Evolutionary conservation across 2,113 vertebrate species (phyloP), one percentile per base, ranked within the genome.

Genomic region (Phrynosoma platyrhinos): DNA sequence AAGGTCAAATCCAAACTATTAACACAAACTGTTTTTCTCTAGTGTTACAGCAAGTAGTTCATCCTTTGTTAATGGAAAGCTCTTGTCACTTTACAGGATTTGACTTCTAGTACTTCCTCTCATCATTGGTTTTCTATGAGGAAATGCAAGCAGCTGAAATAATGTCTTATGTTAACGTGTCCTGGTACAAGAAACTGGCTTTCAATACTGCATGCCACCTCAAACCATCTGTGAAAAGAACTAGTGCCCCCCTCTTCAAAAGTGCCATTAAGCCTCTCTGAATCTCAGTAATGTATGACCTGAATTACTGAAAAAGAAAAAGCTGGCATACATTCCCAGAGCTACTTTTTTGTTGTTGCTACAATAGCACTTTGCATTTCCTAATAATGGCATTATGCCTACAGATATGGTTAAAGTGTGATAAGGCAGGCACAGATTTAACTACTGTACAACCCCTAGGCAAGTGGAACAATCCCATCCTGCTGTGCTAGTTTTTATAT

Each of bases 331-430:
- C 30, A n/a, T 68, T 88, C 75, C 52, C 68, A 71, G 36, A 68
- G 74, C 79, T 55, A 21, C 58, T 84, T 82, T 68, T 13, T 0
- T 83, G 32, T 36, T 82, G 32, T 1, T 94, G 47, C 64, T 14
- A 8, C 27, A 90, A 58, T 88, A 81, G 72, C 47, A 79, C 72
- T 40, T 85, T 79, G 72, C 42, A 89, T 16, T 91, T 62, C 83
- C n/a, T 86, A 58, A 4, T 20, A 0, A 8, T 1, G 0, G 0
- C n/a, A 74, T 64, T 13, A 69, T 36, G 62, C 25, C 62, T 79
- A 52, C 52, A 69, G 12, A 71, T 16, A 84, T 30, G 58, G 16
- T 42, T 20, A 66, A 84, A 27, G 13, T 55, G 69, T 36, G 82
- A 55, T 14, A 25, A 52, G 8, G 13, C 85, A 79, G 21, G 47